Percentiles rank a stretch among this genome's conserved stretches.
Conservation (phyloP, 2,113 vertebrate species). For the Cisticola juncidis region DNA sequence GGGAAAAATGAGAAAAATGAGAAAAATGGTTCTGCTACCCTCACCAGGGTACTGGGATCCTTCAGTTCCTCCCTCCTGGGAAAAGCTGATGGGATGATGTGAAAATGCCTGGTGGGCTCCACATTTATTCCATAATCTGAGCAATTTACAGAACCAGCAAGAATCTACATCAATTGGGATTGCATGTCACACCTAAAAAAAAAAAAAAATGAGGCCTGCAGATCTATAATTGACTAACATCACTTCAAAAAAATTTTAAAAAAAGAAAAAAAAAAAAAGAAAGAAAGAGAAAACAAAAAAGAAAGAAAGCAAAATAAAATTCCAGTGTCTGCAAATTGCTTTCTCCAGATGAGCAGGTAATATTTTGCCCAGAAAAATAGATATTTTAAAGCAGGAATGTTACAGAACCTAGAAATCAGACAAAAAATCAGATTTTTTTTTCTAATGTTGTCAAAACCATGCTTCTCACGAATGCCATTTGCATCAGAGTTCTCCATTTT, state of each 20-base stretch:
- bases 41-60: accelerated
- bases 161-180: not conserved
- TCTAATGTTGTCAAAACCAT: not conserved
- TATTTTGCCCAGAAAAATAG: not conserved
- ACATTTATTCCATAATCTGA: accelerated
- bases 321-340: not conserved
- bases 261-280: too few species aligned
- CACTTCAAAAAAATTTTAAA: not conserved
- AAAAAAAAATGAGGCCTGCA: not conserved
- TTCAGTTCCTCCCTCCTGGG: not conserved
- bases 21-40: not conserved
- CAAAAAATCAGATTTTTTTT: not conserved
- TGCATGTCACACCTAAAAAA: not conserved
- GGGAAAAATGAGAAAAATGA: not conserved
- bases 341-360: not conserved
- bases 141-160: not conserved
- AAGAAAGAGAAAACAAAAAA: not conserved
- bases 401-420: not conserved
- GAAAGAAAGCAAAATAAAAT: not conserved
- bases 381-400: not conserved
- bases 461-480: not conserved
- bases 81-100: not conserved
- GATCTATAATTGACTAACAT: not conserved
- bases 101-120: not conserved
- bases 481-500: not conserved